Conservation (phyloP, 2,113 vertebrate species). For the Urocolius indicus region DNA sequence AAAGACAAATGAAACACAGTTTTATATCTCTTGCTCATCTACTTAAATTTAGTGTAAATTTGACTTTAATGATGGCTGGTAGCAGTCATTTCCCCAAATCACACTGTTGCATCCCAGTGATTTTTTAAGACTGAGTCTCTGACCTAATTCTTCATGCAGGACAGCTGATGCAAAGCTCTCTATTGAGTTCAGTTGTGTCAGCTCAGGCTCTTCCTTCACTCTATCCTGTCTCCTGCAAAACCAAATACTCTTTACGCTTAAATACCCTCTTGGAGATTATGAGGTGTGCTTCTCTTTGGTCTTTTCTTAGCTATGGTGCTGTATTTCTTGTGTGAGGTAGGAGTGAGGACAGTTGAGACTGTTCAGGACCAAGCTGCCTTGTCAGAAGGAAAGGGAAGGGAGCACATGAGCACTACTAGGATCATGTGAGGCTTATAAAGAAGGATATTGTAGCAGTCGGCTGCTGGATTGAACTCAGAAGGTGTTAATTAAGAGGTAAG, state of each 20-base stretch:
- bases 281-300: not conserved
- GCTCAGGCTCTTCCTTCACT: not conserved
- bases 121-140: not conserved
- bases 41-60: not conserved
- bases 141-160: not conserved
- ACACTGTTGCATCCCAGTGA: not conserved
- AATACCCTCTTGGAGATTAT: not conserved
- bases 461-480: rapidly evolving
- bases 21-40: not conserved
- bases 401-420: rapidly evolving
- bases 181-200: not conserved
- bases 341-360: not conserved
- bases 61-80: not conserved
- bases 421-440: rapidly evolving
- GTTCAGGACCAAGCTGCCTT: not conserved
- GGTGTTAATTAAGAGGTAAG: rapidly evolving
- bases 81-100: not conserved
- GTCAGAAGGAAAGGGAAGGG: not conserved
- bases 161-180: not conserved
- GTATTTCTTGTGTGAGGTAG: not conserved
- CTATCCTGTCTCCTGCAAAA: not conserved
- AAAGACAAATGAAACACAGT: not conserved
- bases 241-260: not conserved
- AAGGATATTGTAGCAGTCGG: rapidly evolving
- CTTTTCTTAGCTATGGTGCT: not conserved